Evolutionary conservation across 2,888 invertebrate genomes (phyloP), one percentile per base, ranked within the genome.

Genomic region (Latrodectus hesperus): DNA sequence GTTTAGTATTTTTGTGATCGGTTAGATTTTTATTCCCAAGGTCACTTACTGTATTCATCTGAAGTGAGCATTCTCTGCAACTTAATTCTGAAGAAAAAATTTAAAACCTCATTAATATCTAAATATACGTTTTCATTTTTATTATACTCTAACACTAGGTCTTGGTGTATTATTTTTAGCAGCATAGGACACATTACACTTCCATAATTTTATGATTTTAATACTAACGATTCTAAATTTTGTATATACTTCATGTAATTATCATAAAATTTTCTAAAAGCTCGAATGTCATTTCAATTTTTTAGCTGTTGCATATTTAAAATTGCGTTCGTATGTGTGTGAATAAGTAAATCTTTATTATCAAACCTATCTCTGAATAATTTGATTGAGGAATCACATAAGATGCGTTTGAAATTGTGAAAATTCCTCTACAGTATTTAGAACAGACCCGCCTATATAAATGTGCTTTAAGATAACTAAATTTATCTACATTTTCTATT

Each of bases 261-360:
- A 72, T 72, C 72, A 72, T 72, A 72, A n/a, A 49, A 72, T 72
- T 1, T 72, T 72, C 72, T 49, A 17, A 72, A 72, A 51, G 16
- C 72, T 9, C 17, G 51, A 49, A 72, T 72, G 17, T 51, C 72
- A 2, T 49, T 52, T 52, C 51, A 72, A 12, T 16, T 52, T 52
- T n/a, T 49, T 72, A 72, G 16, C 12, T 17, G n/a, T 72, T 52
- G 26, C 16, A 72, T 52, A 51, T 9, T 72, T 14, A 72, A 72
- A 11, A n/a, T 72, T 4, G 26, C 49, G 17, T 9, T 52, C 52
- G 0, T 52, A 72, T 52, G 14, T 5, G 9, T n/a, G 16, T 72
- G 72, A n/a, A 72, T n/a, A 16, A 72, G 16, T 52, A 72, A 52
- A 16, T 67, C 67, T 17, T 6, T 16, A 52, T 52, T n/a, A 52